Evolutionary conservation across 2,797 vertebrate genomes (phyloP).

Genomic region (Streptopelia turtur): DNA sequence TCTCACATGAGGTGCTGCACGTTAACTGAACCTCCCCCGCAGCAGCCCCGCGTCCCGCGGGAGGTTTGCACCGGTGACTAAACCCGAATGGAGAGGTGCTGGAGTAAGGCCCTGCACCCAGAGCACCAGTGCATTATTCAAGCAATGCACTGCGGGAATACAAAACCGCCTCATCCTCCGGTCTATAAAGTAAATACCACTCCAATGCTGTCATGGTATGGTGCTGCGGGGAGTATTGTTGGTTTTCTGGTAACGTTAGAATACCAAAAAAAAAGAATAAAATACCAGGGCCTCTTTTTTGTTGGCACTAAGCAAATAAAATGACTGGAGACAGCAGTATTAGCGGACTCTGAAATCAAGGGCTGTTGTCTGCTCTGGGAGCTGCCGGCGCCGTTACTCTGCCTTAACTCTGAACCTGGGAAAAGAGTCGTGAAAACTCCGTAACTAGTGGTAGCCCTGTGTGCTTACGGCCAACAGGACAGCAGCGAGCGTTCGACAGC

Average conservation of each 20-base stretch:
- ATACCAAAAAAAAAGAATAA: background rate
- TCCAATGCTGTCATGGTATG: background rate
- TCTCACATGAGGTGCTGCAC: rapidly evolving
- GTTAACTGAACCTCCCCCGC: background rate
- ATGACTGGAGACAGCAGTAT: background rate
- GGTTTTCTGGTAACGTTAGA: background rate
- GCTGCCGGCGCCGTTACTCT: background rate
- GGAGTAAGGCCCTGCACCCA: rapidly evolving
- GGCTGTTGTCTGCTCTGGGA: background rate
- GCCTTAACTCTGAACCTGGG: conserved; percentile 10
- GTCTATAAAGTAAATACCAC: background rate
- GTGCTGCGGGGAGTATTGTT: rapidly evolving
- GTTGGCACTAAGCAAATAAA: background rate
- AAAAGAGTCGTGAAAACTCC: background rate
- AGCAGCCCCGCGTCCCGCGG: background rate
- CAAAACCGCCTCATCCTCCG: background rate
- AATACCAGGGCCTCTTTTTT: background rate
- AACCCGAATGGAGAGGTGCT: background rate
- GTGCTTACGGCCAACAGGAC: background rate
- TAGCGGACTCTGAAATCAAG: background rate
- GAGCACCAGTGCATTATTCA: background rate
- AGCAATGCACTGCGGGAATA: background rate
- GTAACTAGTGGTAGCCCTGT: background rate
- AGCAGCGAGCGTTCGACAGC: background rate
- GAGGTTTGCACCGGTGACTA: background rate